phyloP scores from a whole-genome alignment of 2,888 invertebrate genomes.

The Lysandra bellargus region DNA sequence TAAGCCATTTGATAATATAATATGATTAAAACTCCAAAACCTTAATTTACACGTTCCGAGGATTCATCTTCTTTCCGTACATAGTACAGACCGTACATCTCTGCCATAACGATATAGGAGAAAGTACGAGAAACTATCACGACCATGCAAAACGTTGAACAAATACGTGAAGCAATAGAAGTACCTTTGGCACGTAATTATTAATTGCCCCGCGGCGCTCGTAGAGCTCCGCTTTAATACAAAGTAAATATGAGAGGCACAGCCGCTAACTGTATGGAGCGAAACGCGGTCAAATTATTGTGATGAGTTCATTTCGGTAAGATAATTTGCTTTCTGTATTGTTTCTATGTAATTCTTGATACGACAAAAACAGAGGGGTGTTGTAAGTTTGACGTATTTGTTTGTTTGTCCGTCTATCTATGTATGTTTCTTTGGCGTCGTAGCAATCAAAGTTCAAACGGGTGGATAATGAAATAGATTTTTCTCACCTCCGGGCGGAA shows the following conservation, averaged over 20 bases:
- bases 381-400: too few species aligned
- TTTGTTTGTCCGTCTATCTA: too few species aligned
- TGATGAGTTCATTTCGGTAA: conserved; percentile 6
- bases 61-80: background rate
- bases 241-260: conserved; percentile 34
- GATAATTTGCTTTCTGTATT: conserved; percentile 18
- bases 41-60: background rate
- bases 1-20: too few species aligned
- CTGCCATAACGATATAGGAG: background rate
- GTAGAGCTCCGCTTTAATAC: conserved; percentile 42
- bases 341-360: conserved; percentile 3
- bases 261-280: background rate
- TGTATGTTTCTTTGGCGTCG: too few species aligned
- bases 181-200: conserved; percentile 41
- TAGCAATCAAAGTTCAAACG: too few species aligned
- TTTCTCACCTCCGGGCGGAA: too few species aligned
- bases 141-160: conserved; percentile 18
- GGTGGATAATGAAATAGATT: too few species aligned
- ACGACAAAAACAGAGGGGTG: background rate
- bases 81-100: background rate
- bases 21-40: too few species aligned
- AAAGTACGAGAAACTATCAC: conserved; percentile 9
- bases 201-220: conserved; percentile 43
- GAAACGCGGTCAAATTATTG: conserved; percentile 19
- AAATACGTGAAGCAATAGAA: conserved; percentile 34